Percentiles rank a stretch among this genome's conserved stretches.
These are phyloP conservation scores for Platycnemis pennipes DNA, from an alignment of 2,888 invertebrate species.

Conservation along the genomic window DNA sequence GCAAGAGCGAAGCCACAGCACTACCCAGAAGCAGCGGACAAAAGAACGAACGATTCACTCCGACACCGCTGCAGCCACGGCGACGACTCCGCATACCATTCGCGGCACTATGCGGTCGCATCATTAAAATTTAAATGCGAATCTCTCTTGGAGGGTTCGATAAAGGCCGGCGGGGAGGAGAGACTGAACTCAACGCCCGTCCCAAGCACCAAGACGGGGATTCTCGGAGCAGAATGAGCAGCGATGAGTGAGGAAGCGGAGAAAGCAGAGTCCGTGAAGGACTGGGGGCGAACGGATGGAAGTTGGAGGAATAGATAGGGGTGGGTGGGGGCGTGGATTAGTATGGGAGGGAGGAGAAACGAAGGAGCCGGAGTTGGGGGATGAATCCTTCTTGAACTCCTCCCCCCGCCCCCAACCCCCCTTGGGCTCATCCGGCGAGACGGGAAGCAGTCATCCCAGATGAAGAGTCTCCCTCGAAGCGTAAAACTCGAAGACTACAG, in stretches of 20 bases:
- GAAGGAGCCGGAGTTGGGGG: neutral
- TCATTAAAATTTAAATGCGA: neutral
- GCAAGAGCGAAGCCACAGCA: neutral
- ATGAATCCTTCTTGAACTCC: neutral
- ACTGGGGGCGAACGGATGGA: neutral
- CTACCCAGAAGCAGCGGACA: neutral
- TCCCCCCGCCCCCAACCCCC: neutral
- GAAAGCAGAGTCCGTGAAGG: neutral
- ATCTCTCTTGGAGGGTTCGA: neutral
- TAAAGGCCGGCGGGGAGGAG: neutral
- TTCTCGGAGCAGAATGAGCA: conserved; percentile 37
- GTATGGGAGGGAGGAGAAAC: conserved; percentile 37
- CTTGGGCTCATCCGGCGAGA: conserved; percentile 55
- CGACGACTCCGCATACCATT: neutral
- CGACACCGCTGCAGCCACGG: neutral
- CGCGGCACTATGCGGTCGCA: neutral
- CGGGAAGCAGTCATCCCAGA: conserved; percentile 64
- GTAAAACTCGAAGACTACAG: conserved; percentile 46
- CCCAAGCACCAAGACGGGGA: conserved; percentile 6
- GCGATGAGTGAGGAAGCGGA: conserved; percentile 62
- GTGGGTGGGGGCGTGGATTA: conserved; percentile 53
- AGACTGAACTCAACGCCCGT: neutral
- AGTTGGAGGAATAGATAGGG: conserved; percentile 59
- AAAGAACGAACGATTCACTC: neutral
- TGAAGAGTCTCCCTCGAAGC: conserved; percentile 47